Evolutionary conservation across 2,888 invertebrate species (phyloP), one percentile per base, ranked within the genome.

Genomic region (Celastrina argiolus): DNA sequence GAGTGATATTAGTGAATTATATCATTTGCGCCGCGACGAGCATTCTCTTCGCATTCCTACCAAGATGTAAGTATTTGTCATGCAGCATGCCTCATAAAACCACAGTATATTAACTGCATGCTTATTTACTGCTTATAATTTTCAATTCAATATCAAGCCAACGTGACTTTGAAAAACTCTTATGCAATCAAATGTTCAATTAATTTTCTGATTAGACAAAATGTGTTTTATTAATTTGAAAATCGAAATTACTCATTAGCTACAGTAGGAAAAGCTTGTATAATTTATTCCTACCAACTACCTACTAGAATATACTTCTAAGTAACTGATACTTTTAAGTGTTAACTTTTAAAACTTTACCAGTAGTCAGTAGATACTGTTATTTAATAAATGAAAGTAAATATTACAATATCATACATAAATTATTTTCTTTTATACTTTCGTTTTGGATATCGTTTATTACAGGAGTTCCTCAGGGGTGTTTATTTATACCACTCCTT

Each of bases 11-110:
- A 68, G 84, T 88, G 1, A 93, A 93, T 0, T 94, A 94, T 78
- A 70, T 94, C 5, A 77, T 93, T 0, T 95, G 95, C 73, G 94
- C 93, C 6, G 70, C 87, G 0, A 92, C 92, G 68, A 94, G 93
- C 74, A 77, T 94, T 65, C 86, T 92, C 41, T 94, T 94, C 77
- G 91, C 94, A 26, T 93, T 94, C 76, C 78, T 94, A 65, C 93
- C 94, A 18, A 80, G 84, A 82, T 91, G 94, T 93, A 78, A 91
- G 84, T 83, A 81, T 74, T 41, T 42, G 41, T 26, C 28, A 63
- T 42, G 28, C 36, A 7, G 4, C 2, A 39, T n/a, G n/a, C n/a
- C n/a, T n/a, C n/a, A n/a, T n/a, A n/a, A n/a, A 3, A 12, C 18
- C 18, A 16, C 34, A 22, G 39, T 6, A 0, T 1, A n/a, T 41